These are phyloP conservation scores for Tauraco erythrolophus DNA, from an alignment of 2,113 vertebrate species.

Conservation along the genomic window DNA sequence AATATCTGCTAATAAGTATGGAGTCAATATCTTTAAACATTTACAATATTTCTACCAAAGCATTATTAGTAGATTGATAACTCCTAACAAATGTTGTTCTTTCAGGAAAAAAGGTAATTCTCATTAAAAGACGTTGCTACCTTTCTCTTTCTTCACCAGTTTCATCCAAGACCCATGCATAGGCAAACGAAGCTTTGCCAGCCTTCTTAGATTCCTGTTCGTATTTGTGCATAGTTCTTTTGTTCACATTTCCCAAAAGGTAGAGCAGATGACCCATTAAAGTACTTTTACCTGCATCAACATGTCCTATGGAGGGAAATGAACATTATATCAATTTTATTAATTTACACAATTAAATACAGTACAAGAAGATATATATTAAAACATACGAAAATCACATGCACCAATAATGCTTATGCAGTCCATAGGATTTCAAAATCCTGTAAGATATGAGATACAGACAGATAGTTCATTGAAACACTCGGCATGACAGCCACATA, in stretches of 20 bases:
- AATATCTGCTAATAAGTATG: not conserved
- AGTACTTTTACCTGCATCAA: constrained; percentile 98
- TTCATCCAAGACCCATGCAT: constrained; percentile 98
- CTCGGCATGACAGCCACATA: not conserved
- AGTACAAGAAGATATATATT: not conserved
- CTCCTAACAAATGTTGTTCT: not conserved
- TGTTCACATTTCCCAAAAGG: constrained; percentile 95
- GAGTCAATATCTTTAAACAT: not conserved
- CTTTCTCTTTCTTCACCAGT: constrained; percentile 98
- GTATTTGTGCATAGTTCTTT: constrained; percentile 98
- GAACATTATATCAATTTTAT: not conserved
- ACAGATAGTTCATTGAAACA: not conserved
- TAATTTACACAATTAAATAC: not conserved
- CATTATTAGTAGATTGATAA: not conserved
- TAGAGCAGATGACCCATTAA: constrained; percentile 98
- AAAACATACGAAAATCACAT: not conserved
- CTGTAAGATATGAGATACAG: not conserved
- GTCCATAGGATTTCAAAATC: not conserved
- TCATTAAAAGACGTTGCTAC: constrained; percentile 70
- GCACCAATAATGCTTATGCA: not conserved
- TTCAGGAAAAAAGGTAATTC: not conserved
- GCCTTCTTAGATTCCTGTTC: constrained; percentile 98
- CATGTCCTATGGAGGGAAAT: constrained; percentile 86
- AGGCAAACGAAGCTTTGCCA: constrained; percentile 97
- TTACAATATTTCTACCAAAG: not conserved